These are phyloP conservation scores for Bombus vancouverensis DNA, from an alignment of 1,140 invertebrate genomes.

Conservation along the genomic window DNA sequence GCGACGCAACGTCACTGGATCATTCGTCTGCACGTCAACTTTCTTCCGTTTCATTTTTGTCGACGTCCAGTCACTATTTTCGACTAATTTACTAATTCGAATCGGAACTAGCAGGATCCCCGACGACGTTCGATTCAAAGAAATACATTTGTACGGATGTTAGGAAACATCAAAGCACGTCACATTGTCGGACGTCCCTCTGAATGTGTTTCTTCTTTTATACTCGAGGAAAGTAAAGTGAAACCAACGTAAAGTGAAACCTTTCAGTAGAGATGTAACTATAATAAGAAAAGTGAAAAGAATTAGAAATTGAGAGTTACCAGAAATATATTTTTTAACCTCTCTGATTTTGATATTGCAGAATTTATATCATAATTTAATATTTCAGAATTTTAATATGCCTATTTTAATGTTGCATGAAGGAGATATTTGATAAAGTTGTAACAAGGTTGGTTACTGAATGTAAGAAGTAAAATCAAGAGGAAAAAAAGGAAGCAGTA, in stretches of 20 bases:
- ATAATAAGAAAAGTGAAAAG: background rate
- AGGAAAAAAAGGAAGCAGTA: slow-evolving; percentile 21
- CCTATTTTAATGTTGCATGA: background rate
- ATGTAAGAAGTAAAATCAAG: background rate
- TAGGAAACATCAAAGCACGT: slow-evolving; percentile 30
- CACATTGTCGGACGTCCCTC: background rate
- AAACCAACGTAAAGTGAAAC: no score
- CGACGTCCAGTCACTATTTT: slow-evolving; percentile 11
- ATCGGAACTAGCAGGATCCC: background rate
- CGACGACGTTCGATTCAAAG: slow-evolving; percentile 20
- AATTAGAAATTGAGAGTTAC: background rate
- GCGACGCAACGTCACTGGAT: background rate
- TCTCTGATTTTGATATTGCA: background rate
- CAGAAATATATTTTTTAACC: background rate
- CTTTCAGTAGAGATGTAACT: no score
- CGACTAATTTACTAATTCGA: slow-evolving; percentile 31
- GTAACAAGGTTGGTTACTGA: slow-evolving; percentile 5
- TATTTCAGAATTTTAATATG: background rate
- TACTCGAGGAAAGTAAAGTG: background rate
- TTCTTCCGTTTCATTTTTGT: slow-evolving; percentile 9
- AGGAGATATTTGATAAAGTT: background rate
- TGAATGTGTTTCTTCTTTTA: background rate
- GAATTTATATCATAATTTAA: background rate
- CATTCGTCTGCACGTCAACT: background rate
- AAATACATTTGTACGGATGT: slow-evolving; percentile 30